Evolutionary conservation across 2,797 vertebrate genomes (phyloP), one percentile per base, ranked within the genome.

Genomic region (Anguilla marmorata): DNA sequence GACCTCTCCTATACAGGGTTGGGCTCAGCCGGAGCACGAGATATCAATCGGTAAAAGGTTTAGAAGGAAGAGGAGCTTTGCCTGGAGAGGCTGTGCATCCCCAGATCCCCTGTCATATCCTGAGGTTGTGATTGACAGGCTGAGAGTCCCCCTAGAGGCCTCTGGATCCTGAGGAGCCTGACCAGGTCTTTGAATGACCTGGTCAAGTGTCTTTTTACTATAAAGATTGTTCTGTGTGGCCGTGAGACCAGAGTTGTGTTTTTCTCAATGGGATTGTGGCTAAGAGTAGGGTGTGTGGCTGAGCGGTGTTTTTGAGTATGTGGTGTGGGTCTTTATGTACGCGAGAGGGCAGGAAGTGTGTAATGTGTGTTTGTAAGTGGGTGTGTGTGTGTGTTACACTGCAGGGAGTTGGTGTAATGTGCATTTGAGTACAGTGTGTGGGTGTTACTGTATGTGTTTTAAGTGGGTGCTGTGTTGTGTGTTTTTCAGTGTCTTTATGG

Each of bases 1-100:
- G 21, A 1, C 89, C 85, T 86, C 66, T 74, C 41, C 60, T 86
- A 86, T 89, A 90, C 82, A 52, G 89, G 90, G 7, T 50, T 45
- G 16, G 45, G 19, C 45, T 48, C 45, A 45, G 41, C 41, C 33
- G 8, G 24, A 84, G 88, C 45, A 87, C 66, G 4, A 88, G 87
- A 85, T 90, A 86, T 48, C 41, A 50, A 5, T 2, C 24, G 33
- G 9, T n/a, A 27, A 60, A 60, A 85, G 72, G 21, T 24, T 76
- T 52, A 87, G 19, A 66, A 80, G 90, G 27, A 88, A 63, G 85
- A 87, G 86, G 54, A 89, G 72, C 79, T 37, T 30, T 24, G 86
- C 86, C 76, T 85, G 54, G 48, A 84, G 50, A 86, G 45, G 85
- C 84, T 54, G 7, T 30, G 87, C 56, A 27, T 9, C 76, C 76